Conservation (phyloP, 2,113 vertebrate genomes). For the Fukomys damarensis region DNA sequence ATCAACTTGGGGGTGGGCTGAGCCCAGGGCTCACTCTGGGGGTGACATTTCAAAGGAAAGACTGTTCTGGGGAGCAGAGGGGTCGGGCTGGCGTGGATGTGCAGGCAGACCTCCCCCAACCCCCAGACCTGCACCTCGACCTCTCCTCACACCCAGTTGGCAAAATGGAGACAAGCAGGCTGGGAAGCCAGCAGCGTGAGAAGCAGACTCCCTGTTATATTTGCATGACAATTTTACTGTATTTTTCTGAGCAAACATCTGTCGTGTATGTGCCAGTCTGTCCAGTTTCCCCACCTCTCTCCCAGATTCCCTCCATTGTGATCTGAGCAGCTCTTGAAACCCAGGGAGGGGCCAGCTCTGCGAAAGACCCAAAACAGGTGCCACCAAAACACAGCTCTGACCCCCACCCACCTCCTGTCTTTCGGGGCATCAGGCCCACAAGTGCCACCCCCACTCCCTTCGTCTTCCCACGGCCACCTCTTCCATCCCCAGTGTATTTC, state of each 20-base stretch:
- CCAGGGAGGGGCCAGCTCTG: conserved; percentile 77
- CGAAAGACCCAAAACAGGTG: conserved; percentile 82
- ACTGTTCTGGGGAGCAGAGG: conserved; percentile 79
- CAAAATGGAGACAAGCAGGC: conserved; percentile 56
- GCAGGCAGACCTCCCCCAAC: conserved; percentile 65
- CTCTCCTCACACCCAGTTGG: conserved; percentile 48
- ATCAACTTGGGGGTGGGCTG: conserved; percentile 18
- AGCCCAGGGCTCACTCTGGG: conserved; percentile 65
- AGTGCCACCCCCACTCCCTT: conserved; percentile 38
- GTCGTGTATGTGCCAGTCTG: conserved; percentile 89
- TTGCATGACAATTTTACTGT: conserved; percentile 90
- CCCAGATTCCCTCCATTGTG: conserved; percentile 59
- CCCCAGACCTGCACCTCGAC: conserved; percentile 34
- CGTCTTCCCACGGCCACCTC: not conserved
- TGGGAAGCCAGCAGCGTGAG: conserved; percentile 67
- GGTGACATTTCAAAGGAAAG: conserved; percentile 85
- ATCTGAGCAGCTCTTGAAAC: conserved; percentile 83
- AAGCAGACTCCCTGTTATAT: conserved; percentile 85
- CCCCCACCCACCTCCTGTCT: not conserved
- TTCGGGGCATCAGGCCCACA: not conserved
- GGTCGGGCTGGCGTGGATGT: conserved; percentile 53
- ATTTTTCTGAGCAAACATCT: conserved; percentile 91
- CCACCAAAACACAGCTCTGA: not conserved
- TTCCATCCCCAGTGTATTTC: not conserved
- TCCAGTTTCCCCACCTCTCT: conserved; percentile 81